Evolutionary conservation across 2,797 vertebrate genomes (phyloP), one percentile per base, ranked within the genome.

Genomic region (Malacoraja senta): DNA sequence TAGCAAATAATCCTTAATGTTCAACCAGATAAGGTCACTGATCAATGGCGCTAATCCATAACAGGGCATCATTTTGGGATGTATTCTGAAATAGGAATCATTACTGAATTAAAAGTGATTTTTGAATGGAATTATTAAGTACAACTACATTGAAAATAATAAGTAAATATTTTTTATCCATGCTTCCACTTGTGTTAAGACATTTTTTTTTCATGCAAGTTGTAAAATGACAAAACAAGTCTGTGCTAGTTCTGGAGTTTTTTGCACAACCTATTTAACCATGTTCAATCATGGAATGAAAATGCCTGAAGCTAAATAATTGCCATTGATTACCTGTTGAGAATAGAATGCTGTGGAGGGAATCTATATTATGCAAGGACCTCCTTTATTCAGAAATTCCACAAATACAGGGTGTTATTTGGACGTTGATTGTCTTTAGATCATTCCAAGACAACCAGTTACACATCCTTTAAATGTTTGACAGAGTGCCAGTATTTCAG

Each of bases 201-300:
- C 71, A 72, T 74, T 35, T 44, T 91, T 92, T 92, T 24, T 92
- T 53, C 4, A 74, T 17, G 24, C 24, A n/a, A 92, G 21, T 58
- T 74, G 68, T 92, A 92, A 74, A 58, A 72, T 72, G 17, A 72
- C 68, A 74, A 53, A 92, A 92, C 68, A 92, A 38, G 71, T 74
- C 90, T 29, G 38, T 74, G 90, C 90, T 92, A 35, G 90, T 92
- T 92, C 44, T 6, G 21, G 71, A 74, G 8, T 74, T 72, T 71
- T 92, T 92, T 92, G 90, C 26, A 76, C 44, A 76, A 76, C 24
- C 71, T 58, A 53, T 44, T 92, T 76, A 29, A 92, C 53, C 90
- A 12, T 74, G 38, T n/a, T 53, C 72, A 53, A 74, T 74, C 71
- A 58, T 74, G 38, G 90, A 74, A 68, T 88, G 84, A 24, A 92